Base-by-base conservation (phyloP, 2,797 vertebrate species). In the Trachops cirrhosus region DNA sequence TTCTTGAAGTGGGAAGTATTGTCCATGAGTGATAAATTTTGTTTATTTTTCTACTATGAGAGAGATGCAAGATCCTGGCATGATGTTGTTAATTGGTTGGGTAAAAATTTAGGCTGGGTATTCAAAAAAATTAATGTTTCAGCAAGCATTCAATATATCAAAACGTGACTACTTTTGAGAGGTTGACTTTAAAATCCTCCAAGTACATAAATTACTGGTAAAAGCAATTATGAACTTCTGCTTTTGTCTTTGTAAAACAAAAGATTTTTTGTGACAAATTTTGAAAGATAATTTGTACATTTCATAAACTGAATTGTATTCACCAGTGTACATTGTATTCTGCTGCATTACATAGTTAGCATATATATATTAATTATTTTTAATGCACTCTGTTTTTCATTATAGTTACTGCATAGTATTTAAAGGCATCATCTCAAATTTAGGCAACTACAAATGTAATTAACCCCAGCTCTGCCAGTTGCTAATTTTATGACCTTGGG, bases 121-220 rank as follows among this genome's bases (percentile, higher is more conserved):
- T 95, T 96, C 91, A 96, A 97, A 97, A 97, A 57, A 96, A 89
- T 92, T 70, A 86, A 44, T 54, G 73, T 97, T 97, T 97, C 89
- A 92, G 29, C 16, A 96, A 82, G 14, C 2, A 46, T 87, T 78
- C 73, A 75, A 39, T 77, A 80, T 52, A 73, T 74, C n/a, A 89
- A 80, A 93, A 1, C 94, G 80, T 59, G 16, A 67, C 52, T 46
- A 4, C 74, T 97, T 98, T 95, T 97, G 87, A 97, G 92, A 97
- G 95, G 41, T 22, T 80, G 39, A 91, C 48, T 54, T 92, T 89
- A 95, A 97, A 96, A 89, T 21, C 0, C 1, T 93, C n/a, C 73
- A 97, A 96, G 79, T 94, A 87, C 62, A 62, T 93, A 97, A 97
- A 93, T 96, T 86, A 89, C 88, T 91, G 39, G 77, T 95, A 91